phyloP scores from a whole-genome alignment of 2,797 vertebrate species.

The Chelon labrosus region DNA sequence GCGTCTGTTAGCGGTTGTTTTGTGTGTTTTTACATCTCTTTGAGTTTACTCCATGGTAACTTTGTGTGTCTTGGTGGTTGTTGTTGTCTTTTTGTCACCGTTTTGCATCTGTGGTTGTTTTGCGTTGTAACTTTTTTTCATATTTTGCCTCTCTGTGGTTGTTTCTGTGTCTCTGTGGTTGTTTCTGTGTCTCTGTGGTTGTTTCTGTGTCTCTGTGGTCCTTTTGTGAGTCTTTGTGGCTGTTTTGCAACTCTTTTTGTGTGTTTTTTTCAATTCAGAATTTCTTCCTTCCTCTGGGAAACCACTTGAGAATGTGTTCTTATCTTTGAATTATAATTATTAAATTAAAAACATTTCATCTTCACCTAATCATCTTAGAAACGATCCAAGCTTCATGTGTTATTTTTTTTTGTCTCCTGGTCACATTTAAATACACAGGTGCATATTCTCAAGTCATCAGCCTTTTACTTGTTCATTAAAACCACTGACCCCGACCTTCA shows the following conservation, averaged over 20 bases:
- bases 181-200: too few species aligned
- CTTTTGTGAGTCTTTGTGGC: not conserved
- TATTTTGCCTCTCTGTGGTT: too few species aligned
- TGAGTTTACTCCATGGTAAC: too few species aligned
- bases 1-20: not conserved
- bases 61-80: too few species aligned
- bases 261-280: not conserved
- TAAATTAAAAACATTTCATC: not conserved
- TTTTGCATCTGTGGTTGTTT: too few species aligned
- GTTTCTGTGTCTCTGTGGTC: too few species aligned
- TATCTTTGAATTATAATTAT: too few species aligned
- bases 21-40: not conserved
- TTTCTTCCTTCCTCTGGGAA: not conserved
- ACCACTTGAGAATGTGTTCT: not conserved
- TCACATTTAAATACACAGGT: not conserved
- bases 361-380: not conserved
- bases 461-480: conserved; percentile 6
- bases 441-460: not conserved
- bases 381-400: too few species aligned
- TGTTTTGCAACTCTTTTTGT: not conserved
- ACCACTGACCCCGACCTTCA: conserved; percentile 44
- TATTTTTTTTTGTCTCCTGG: not conserved
- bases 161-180: too few species aligned
- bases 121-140: too few species aligned
- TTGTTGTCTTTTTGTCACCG: too few species aligned